Evolutionary conservation across 2,797 vertebrate species (phyloP), one percentile per base, ranked within the genome.

Genomic region (Myotis daubentonii): DNA sequence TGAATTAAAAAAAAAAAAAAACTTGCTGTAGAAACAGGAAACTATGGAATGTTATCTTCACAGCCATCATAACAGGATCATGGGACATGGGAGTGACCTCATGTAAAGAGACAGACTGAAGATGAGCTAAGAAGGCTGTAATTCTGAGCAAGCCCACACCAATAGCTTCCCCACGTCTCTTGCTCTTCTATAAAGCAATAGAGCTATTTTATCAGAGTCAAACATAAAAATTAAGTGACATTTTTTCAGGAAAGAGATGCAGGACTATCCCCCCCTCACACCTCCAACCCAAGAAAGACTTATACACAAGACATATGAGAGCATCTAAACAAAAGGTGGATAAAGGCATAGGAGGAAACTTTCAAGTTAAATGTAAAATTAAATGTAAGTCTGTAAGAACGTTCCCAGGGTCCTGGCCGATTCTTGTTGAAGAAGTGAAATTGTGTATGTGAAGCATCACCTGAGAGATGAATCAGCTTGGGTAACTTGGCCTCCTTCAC

Each of bases 261-360:
- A 68, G 8, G 6, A n/a, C 47, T 44, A 25, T 23, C 12, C 62
- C 62, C 6, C 41, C 25, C 51, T 38, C 4, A 10, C 0, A 23
- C 23, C 36, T 83, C 55, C 72, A 93, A 41, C 9, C 57, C 36
- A 75, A 85, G 74, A 44, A 94, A 93, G 72, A 91, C 47, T n/a
- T 68, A 25, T 12, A 70, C 41, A 53, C 66, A 88, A 80, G 28
- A 62, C 36, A 70, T 3, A 13, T 53, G 20, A 74, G 55, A 82
- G 36, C 38, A 65, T 30, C 66, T 78, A 53, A 71, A 85, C 22
- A 72, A 92, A 82, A 72, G n/a, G 22, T 22, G n/a, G 33, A 2
- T 76, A 60, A 83, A 93, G 22, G 36, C 84, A 72, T 12, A 86
- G 8, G n/a, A 68, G 15, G 28, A 41, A 79, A 75, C 8, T 23